Conservation (phyloP, 2,797 vertebrate genomes). For the Hypotaenidia philippensis region DNA sequence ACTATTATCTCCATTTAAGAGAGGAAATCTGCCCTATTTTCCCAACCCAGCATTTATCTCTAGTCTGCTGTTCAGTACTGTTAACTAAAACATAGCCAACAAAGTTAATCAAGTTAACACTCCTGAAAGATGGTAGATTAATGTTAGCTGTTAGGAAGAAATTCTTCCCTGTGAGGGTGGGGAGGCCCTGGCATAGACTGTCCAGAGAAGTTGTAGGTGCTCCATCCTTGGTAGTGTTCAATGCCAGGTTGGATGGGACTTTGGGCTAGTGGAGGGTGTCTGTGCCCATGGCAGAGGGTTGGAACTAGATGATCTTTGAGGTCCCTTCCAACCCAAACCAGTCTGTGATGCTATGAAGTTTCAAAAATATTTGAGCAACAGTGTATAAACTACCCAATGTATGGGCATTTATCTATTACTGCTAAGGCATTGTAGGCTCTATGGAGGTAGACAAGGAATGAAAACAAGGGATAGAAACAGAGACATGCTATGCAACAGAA, state of each 20-base stretch:
- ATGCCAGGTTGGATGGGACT: too few species aligned
- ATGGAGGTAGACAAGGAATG: not conserved
- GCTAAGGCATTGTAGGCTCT: not conserved
- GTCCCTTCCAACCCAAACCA: too few species aligned
- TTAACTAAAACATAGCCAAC: not conserved
- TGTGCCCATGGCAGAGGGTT: too few species aligned
- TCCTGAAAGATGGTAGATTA: too few species aligned
- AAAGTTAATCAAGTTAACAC: not conserved
- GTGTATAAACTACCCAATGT: not conserved
- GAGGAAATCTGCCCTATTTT: not conserved
- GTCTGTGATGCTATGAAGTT: not conserved
- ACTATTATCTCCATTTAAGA: not conserved
- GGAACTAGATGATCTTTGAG: too few species aligned
- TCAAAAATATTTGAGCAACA: not conserved
- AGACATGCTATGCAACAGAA: not conserved
- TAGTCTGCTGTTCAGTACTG: not conserved
- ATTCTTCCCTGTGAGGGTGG: too few species aligned
- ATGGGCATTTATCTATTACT: not conserved
- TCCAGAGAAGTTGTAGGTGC: too few species aligned
- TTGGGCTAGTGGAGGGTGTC: too few species aligned
- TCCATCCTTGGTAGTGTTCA: too few species aligned
- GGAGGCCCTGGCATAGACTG: too few species aligned
- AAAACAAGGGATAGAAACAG: not conserved
- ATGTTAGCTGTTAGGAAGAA: too few species aligned
- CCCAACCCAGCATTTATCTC: not conserved